These are phyloP conservation scores for Microtus pennsylvanicus DNA, from an alignment of 2,113 vertebrate species.

Conservation along the genomic window DNA sequence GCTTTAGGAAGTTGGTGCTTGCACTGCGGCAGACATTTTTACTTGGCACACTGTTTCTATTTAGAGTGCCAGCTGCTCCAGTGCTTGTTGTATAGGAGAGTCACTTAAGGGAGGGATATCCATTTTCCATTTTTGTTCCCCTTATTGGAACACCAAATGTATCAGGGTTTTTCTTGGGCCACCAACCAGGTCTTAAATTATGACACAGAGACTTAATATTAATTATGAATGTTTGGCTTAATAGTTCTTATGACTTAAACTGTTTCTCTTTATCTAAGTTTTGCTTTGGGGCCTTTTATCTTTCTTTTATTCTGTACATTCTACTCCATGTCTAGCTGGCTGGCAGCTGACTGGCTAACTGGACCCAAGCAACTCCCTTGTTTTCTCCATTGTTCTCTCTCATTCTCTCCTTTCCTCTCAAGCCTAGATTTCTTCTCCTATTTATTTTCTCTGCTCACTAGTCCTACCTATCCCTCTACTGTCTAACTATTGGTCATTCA, in stretches of 20 bases:
- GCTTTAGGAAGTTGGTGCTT: background rate
- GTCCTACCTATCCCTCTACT: background rate
- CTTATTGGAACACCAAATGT: background rate
- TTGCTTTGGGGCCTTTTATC: background rate
- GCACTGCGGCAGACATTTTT: background rate
- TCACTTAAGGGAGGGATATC: background rate
- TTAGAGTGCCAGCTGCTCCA: background rate
- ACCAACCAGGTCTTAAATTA: background rate
- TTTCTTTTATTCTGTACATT: background rate
- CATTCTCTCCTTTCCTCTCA: background rate
- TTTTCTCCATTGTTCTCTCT: background rate
- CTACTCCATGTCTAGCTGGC: background rate
- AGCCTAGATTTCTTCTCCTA: background rate
- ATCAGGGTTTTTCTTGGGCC: background rate
- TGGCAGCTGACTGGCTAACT: background rate
- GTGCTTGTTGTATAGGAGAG: background rate
- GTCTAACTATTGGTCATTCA: background rate
- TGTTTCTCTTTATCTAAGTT: background rate
- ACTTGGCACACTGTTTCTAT: background rate
- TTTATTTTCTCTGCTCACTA: background rate
- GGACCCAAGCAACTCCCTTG: background rate
- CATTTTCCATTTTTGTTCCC: background rate
- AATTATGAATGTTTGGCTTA: background rate
- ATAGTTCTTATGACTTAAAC: background rate
- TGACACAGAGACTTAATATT: background rate